These are phyloP conservation scores for Drosophila grimshawi DNA, from an alignment of 1,140 invertebrate species.

Conservation along the genomic window DNA sequence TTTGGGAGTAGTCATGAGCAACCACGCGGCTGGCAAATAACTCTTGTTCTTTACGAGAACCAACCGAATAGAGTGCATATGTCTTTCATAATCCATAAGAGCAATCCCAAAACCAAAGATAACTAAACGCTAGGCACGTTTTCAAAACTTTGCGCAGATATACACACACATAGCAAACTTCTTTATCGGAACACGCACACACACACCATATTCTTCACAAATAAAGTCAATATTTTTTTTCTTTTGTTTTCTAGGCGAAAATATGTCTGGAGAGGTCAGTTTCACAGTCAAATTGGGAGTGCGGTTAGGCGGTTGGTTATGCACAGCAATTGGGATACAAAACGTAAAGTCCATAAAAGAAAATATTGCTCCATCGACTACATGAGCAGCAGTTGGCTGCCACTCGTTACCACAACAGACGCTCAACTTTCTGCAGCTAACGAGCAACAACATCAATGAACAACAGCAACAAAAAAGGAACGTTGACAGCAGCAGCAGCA, in stretches of 20 bases:
- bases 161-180: neutral
- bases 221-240: constrained; percentile 19
- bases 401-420: constrained; percentile 15
- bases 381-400: constrained; percentile 26
- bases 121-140: constrained; percentile 31
- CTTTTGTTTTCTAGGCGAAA: constrained; percentile 50
- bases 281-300: constrained; percentile 23
- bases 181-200: neutral
- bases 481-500: constrained; percentile 5
- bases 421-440: constrained; percentile 34
- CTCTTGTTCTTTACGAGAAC: constrained; percentile 18
- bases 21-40: constrained; percentile 11
- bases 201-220: constrained; percentile 11
- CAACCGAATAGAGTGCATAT: constrained; percentile 4
- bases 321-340: constrained; percentile 27
- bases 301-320: neutral
- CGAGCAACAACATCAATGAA: constrained; percentile 14
- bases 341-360: constrained; percentile 74
- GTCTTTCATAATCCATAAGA: constrained; percentile 35
- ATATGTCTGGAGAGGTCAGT: constrained; percentile 58
- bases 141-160: constrained; percentile 13
- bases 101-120: constrained; percentile 20
- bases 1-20: constrained; percentile 1
- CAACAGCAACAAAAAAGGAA: constrained; percentile 21
- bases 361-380: constrained; percentile 56